A percentile compares a stretch with the other conserved stretches of the same genome.
phyloP scores from a whole-genome alignment of 2,888 invertebrate species.

The Diachrysia chrysitis region DNA sequence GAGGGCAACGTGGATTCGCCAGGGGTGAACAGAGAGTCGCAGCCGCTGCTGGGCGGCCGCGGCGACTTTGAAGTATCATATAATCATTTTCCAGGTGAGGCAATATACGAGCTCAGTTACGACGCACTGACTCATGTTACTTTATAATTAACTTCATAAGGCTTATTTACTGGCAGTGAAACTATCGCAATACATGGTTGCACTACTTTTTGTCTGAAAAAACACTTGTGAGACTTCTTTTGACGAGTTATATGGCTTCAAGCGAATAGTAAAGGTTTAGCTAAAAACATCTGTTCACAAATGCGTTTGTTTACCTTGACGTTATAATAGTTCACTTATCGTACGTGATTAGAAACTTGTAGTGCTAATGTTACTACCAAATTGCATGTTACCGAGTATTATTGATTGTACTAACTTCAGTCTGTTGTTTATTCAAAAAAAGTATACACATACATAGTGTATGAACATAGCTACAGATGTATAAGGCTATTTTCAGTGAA shows the following conservation, averaged over 20 bases:
- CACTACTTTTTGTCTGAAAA: constrained; percentile 29
- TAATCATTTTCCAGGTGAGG: constrained; percentile 95
- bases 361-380: constrained; percentile 51
- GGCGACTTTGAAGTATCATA: constrained; percentile 93
- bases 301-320: constrained; percentile 69
- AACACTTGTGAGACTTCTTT: constrained; percentile 70
- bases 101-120: constrained; percentile 48
- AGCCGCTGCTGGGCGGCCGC: constrained; percentile 96
- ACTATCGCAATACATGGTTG: constrained; percentile 33
- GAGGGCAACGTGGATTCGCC: constrained; percentile 95
- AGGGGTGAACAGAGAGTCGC: constrained; percentile 96
- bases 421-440: constrained; percentile 65
- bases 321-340: constrained; percentile 43
- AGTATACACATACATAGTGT: constrained; percentile 59
- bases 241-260: constrained; percentile 69
- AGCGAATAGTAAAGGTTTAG: constrained; percentile 34
- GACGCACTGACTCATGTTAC: constrained; percentile 63
- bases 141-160: constrained; percentile 55
- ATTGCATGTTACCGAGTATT: constrained; percentile 59
- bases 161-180: constrained; percentile 56
- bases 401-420: constrained; percentile 77
- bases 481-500: constrained; percentile 79
- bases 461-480: constrained; percentile 80
- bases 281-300: constrained; percentile 58
- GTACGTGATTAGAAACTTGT: constrained; percentile 58